A percentile compares a stretch with the other conserved stretches of the same genome.
phyloP scores from a whole-genome alignment of 1,140 invertebrate species.

The Thalassaphorura encarpata region DNA sequence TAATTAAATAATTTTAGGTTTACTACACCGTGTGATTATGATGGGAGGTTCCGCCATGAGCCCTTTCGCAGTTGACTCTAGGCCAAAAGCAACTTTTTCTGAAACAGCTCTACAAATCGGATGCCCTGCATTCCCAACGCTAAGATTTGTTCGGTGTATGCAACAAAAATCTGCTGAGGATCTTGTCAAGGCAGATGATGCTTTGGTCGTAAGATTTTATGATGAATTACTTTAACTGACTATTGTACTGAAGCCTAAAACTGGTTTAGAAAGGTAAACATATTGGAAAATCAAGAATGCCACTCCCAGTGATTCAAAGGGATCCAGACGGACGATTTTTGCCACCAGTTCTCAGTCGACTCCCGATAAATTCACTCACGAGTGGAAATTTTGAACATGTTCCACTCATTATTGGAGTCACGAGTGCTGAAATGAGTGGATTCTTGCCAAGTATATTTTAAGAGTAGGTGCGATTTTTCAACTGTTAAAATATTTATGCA shows the following conservation, averaged over 20 bases:
- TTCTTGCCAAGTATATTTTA: constrained; percentile 20
- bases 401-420: constrained; percentile 22
- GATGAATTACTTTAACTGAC: neutral
- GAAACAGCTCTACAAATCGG: constrained; percentile 56
- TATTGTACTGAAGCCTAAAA: neutral
- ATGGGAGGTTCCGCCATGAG: constrained; percentile 91
- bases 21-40: constrained; percentile 86
- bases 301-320: constrained; percentile 19
- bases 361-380: neutral
- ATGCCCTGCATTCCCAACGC: constrained; percentile 23
- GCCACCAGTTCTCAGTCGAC: constrained; percentile 15
- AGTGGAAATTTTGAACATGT: constrained; percentile 19
- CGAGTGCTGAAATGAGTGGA: constrained; percentile 21
- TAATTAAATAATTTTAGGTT: constrained; percentile 44
- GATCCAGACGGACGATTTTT: constrained; percentile 19
- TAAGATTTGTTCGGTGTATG: constrained; percentile 25
- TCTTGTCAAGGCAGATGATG: constrained; percentile 15
- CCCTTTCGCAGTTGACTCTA: constrained; percentile 82
- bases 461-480: too few species aligned
- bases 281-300: constrained; percentile 12
- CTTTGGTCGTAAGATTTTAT: constrained; percentile 13
- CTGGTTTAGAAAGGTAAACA: constrained; percentile 12
- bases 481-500: neutral
- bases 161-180: constrained; percentile 6
- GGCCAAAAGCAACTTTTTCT: constrained; percentile 49